A percentile compares a stretch with the other conserved stretches of the same genome.
Evolutionary conservation across 2,113 vertebrate genomes (phyloP).

Genomic region (Etheostoma cragini): DNA sequence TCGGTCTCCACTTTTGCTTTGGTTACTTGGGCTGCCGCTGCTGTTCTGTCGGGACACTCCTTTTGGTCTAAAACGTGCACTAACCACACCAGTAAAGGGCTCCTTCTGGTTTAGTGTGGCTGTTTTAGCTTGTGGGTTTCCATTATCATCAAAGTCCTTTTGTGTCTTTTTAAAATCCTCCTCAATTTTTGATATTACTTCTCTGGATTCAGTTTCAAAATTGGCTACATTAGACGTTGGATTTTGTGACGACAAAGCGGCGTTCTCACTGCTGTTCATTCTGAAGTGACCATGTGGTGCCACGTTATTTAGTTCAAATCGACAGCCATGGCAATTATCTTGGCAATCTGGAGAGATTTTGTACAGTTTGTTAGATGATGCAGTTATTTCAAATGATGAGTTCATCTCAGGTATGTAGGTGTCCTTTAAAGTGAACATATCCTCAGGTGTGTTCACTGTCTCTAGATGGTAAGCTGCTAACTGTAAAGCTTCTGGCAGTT

Average conservation of each 20-base stretch:
- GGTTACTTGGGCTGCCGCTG: conserved; percentile 49
- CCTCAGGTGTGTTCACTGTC: conserved; percentile 17
- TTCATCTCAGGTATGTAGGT: conserved; percentile 66
- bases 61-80: conserved; percentile 75
- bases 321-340: conserved; percentile 48
- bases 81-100: conserved; percentile 61
- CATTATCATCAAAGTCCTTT: conserved; percentile 66
- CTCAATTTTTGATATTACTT: neutral
- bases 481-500: conserved; percentile 16
- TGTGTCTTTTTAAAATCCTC: conserved; percentile 36
- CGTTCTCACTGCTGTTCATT: neutral
- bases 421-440: conserved; percentile 67
- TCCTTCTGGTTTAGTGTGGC: conserved; percentile 1
- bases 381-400: conserved; percentile 60
- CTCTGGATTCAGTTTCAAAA: conserved; percentile 21
- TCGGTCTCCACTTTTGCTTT: conserved; percentile 41
- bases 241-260: conserved; percentile 1
- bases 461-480: conserved; percentile 7
- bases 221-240: neutral
- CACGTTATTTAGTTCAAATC: conserved; percentile 11
- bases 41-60: conserved; percentile 58
- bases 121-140: conserved; percentile 50
- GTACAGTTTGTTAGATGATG: conserved; percentile 47
- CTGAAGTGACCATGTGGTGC: neutral
- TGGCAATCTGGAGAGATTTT: conserved; percentile 59